Percentiles rank a stretch among this genome's conserved stretches.
phyloP scores from a whole-genome alignment of 2,113 vertebrate species.

The Gambusia affinis region DNA sequence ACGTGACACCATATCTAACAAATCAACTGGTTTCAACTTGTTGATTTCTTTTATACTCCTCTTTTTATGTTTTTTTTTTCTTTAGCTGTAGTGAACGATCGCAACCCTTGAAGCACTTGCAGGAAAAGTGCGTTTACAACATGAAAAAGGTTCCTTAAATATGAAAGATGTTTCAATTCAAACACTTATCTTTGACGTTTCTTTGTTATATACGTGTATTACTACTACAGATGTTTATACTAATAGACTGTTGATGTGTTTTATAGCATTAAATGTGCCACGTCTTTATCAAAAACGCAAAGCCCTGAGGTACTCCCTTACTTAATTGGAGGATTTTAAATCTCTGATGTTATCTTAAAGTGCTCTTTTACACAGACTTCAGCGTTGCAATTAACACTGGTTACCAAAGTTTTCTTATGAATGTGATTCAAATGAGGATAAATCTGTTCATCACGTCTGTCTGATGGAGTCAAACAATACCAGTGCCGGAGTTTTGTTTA shows the following conservation, averaged over 20 bases:
- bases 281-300: conserved; percentile 70
- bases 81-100: conserved; percentile 79
- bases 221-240: conserved; percentile 86
- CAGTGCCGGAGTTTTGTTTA: neutral
- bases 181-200: conserved; percentile 80
- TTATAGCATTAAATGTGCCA: conserved; percentile 74
- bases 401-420: conserved; percentile 60
- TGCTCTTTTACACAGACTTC: conserved; percentile 29
- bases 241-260: conserved; percentile 75
- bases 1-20: conserved; percentile 80
- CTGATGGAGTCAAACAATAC: conserved; percentile 6
- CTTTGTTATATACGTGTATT: conserved; percentile 86
- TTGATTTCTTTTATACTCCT: conserved; percentile 80
- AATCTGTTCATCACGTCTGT: neutral
- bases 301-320: conserved; percentile 12
- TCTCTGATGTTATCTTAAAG: conserved; percentile 28
- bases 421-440: conserved; percentile 33
- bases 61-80: conserved; percentile 17
- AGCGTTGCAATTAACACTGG: conserved; percentile 41
- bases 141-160: conserved; percentile 24
- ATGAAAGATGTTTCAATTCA: conserved; percentile 50
- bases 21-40: conserved; percentile 86
- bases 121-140: conserved; percentile 90
- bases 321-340: conserved; percentile 22
- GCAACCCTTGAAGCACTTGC: conserved; percentile 88